Evolutionary conservation across 2,797 vertebrate genomes (phyloP).

Genomic region (Ambastaia sidthimunki): DNA sequence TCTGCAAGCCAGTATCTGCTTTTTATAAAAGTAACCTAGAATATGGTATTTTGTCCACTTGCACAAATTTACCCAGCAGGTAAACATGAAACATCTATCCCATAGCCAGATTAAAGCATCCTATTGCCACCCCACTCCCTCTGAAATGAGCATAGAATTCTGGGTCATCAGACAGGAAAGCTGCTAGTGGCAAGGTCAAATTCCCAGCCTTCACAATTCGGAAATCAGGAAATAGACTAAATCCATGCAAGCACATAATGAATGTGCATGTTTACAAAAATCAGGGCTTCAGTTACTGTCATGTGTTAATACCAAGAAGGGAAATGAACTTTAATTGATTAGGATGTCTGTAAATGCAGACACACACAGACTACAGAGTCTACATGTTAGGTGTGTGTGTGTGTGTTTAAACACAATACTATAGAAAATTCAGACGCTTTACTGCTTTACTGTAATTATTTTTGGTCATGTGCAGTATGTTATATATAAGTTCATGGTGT

Average conservation of each 20-base stretch:
- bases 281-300: background rate
- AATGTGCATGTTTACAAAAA: conserved; percentile 7
- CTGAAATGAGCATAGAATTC: conserved; percentile 31
- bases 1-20: background rate
- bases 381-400: no score
- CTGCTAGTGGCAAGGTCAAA: conserved; percentile 37
- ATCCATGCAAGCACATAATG: conserved; percentile 20
- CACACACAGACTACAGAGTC: background rate
- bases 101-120: conserved; percentile 16
- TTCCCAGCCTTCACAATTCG: conserved; percentile 6
- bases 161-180: conserved; percentile 34
- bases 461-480: no score
- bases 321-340: conserved; percentile 8
- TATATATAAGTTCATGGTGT: no score
- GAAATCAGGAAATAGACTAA: conserved; percentile 10
- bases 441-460: no score
- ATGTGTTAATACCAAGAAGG: background rate
- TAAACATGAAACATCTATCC: background rate
- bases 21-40: background rate
- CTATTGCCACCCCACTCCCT: conserved; percentile 13
- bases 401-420: no score
- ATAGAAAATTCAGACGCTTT: no score
- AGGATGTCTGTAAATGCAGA: conserved; percentile 16
- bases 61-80: background rate
- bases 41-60: background rate